These are phyloP conservation scores for Bungarus multicinctus DNA, from an alignment of 2,113 vertebrate genomes.

Conservation along the genomic window DNA sequence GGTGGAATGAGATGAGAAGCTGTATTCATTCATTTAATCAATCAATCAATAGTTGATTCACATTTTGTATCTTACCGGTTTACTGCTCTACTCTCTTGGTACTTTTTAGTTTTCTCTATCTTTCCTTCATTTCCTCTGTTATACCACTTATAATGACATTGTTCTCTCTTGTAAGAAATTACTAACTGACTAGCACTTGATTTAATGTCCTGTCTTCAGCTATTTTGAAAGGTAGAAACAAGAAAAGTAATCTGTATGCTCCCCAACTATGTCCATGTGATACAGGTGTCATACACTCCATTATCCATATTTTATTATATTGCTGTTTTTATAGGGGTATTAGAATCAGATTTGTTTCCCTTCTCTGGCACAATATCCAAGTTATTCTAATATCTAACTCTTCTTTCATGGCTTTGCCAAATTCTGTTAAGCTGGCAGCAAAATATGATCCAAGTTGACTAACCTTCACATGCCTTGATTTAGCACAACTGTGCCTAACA, in stretches of 20 bases:
- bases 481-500: background rate
- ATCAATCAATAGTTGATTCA: slow-evolving; percentile 26
- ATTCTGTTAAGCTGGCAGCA: background rate
- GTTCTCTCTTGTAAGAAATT: slow-evolving; percentile 17
- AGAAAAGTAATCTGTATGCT: background rate
- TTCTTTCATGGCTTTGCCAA: background rate
- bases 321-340: background rate
- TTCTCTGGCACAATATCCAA: background rate
- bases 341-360: background rate
- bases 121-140: background rate
- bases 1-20: background rate
- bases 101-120: background rate
- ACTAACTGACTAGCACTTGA: background rate
- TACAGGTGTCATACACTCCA: background rate
- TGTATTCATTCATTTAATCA: background rate
- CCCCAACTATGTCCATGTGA: background rate
- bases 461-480: background rate
- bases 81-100: slow-evolving; percentile 3
- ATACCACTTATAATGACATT: slow-evolving; percentile 8
- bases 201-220: background rate
- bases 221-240: background rate
- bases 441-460: background rate
- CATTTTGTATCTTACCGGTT: slow-evolving; percentile 2
- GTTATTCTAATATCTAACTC: background rate
- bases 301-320: background rate